phyloP scores from a whole-genome alignment of 2,113 vertebrate species.

The Periophthalmus modestus region DNA sequence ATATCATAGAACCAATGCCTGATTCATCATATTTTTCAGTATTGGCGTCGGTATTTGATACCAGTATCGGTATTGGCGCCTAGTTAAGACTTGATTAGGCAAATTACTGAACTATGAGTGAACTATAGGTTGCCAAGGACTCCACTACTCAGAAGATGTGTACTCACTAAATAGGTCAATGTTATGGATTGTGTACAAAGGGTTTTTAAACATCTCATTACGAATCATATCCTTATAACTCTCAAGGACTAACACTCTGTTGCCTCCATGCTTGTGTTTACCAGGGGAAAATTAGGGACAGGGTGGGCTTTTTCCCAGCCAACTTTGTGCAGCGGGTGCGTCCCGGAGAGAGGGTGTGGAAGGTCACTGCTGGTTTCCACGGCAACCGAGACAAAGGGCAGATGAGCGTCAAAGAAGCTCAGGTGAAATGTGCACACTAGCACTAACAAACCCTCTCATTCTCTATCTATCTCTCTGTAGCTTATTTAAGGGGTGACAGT shows the following conservation, averaged over 20 bases:
- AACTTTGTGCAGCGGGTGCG: conserved; percentile 92
- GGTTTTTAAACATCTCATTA: neutral
- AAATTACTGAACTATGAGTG: neutral
- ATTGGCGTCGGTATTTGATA: no score
- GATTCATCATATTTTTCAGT: no score
- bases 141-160: neutral
- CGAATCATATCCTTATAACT: conserved; percentile 7
- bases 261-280: conserved; percentile 23
- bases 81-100: neutral
- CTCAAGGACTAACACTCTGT: conserved; percentile 21
- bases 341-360: conserved; percentile 88
- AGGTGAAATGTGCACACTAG: conserved; percentile 73
- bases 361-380: conserved; percentile 82
- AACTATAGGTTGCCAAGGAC: conserved; percentile 6
- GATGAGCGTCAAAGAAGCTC: conserved; percentile 87
- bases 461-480: neutral
- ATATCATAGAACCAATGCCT: no score
- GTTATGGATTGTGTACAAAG: neutral
- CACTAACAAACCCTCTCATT: neutral
- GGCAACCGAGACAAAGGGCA: conserved; percentile 87
- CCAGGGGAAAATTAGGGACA: conserved; percentile 88
- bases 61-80: no score
- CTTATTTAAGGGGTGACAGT: no score
- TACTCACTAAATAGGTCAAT: neutral
- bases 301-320: conserved; percentile 89